Evolutionary conservation across 2,888 invertebrate species (phyloP).

Genomic region (Carterocephalus palaemon): DNA sequence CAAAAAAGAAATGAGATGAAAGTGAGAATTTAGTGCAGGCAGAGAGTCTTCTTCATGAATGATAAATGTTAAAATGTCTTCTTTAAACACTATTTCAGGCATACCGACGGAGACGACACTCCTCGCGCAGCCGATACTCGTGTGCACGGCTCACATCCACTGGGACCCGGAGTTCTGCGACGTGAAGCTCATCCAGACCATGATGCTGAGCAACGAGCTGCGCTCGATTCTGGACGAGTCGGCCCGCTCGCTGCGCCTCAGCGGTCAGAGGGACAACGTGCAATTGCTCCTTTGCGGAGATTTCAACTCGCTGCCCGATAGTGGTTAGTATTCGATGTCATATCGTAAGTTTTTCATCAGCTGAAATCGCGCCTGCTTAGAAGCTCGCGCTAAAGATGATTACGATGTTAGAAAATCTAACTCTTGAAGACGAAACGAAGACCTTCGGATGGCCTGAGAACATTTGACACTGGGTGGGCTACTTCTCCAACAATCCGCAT

Average conservation of each 20-base stretch:
- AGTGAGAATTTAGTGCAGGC: too few species aligned
- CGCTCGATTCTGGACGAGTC: constrained; percentile 92
- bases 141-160: constrained; percentile 99
- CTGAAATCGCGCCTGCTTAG: too few species aligned
- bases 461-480: too few species aligned
- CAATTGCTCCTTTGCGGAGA: constrained; percentile 98
- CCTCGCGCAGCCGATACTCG: constrained; percentile 91
- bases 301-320: constrained; percentile 98
- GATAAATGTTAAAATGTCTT: too few species aligned
- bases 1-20: too few species aligned
- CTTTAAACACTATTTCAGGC: constrained; percentile 58
- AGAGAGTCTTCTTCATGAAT: too few species aligned
- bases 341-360: too few species aligned
- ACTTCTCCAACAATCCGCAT: too few species aligned
- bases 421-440: too few species aligned
- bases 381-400: too few species aligned
- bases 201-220: constrained; percentile 98
- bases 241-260: constrained; percentile 85
- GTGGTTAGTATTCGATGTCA: constrained; percentile 80
- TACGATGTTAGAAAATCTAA: too few species aligned
- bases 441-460: too few species aligned
- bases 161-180: constrained; percentile 99
- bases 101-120: constrained; percentile 86
- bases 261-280: constrained; percentile 87
- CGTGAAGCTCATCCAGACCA: constrained; percentile 99